phyloP scores from a whole-genome alignment of 2,113 vertebrate species.

The Crotalus tigris region DNA sequence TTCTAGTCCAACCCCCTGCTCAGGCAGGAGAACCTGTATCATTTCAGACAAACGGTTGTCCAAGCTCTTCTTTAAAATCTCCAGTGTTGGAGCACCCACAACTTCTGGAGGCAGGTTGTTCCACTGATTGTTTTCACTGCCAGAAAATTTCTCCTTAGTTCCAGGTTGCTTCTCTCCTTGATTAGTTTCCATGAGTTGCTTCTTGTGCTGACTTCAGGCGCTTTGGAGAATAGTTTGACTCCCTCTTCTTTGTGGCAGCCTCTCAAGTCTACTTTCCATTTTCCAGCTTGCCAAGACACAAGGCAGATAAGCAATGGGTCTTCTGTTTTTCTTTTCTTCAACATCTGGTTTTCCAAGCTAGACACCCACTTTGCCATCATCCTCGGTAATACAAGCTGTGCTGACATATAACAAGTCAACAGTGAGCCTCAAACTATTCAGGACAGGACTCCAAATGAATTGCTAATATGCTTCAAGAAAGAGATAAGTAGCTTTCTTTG shows the following conservation, averaged over 20 bases:
- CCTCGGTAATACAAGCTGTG: background rate
- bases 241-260: background rate
- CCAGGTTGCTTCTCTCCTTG: background rate
- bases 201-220: background rate
- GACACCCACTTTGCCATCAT: background rate
- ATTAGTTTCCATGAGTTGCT: background rate
- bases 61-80: background rate
- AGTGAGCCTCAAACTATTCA: background rate
- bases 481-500: background rate
- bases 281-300: background rate
- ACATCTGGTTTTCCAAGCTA: background rate
- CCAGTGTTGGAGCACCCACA: background rate
- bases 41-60: background rate
- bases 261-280: background rate
- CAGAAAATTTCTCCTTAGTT: background rate
- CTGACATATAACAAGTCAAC: background rate
- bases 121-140: background rate
- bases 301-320: background rate
- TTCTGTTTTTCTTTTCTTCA: background rate
- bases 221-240: background rate
- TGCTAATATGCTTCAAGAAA: background rate
- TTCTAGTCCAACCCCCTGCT: background rate
- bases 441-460: background rate
- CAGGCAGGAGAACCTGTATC: background rate
- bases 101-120: background rate